Base-by-base conservation (phyloP, 2,888 invertebrate genomes). In the Rhogogaster chlorosoma region DNA sequence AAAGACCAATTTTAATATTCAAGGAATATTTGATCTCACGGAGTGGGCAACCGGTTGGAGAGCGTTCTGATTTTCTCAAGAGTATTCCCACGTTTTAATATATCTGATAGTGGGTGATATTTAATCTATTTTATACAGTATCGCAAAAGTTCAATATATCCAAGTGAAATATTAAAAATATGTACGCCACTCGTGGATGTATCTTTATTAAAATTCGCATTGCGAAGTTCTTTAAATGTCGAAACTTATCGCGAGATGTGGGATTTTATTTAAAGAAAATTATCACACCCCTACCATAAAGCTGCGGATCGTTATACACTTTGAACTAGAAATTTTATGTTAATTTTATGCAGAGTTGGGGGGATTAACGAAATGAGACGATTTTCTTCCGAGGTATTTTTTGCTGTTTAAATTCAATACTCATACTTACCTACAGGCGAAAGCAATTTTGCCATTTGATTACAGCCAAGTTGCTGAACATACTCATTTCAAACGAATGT, bases 401-500 rank as follows among this genome's bases (percentile, higher is more conserved):
- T 70, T 67, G 29, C 70, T 18, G 45, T 64, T 67, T 45, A 83
- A 70, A 83, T 83, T 83, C 67, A 70, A 83, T 83, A 83, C 83
- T 67, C 77, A 77, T 42, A 29, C 32, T 18, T 80, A n/a, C n/a
- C n/a, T n/a, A n/a, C n/a, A n/a, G 38, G 26, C 12, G n/a, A 73
- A 73, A 42, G 71, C 42, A 73, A 73, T 73, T 22, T 42, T 22
- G 6, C 22, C 10, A 73, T 73, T 73, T n/a, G 38, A 73, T 73
- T 42, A 73, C 22, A 73, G 22, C 71, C 5, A 26, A n/a, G n/a
- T 9, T 42, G 71, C 22, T 38, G 71, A 73, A 73, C 9, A 42
- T 26, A 22, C 42, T 22, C 2, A 73, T 73, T 73, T 42, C 29
- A n/a, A n/a, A 73, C 4, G 9, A 73, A 73, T 42, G 38, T 9